Evolutionary conservation across 1,140 invertebrate genomes (phyloP), one percentile per base, ranked within the genome.

Genomic region (Hetaerina americana): DNA sequence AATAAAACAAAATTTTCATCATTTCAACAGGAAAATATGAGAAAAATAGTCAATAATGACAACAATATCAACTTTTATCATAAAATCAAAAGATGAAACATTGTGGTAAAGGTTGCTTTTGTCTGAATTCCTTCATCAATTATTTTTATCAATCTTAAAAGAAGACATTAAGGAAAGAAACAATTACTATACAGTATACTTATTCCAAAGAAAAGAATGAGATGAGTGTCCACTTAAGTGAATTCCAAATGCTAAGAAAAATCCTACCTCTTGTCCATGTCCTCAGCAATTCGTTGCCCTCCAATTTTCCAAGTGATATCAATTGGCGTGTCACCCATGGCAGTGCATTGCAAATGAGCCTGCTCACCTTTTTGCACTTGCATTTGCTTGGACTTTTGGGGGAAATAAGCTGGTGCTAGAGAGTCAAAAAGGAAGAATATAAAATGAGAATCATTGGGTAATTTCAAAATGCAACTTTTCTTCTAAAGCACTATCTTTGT

Each of bases 241-340:
- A 40, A 40, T 40, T 8, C 15, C 31, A 40, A 40, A 40, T 40
- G 31, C 15, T 57, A n/a, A n/a, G 40, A 18, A 5, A 1, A 3
- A 5, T 57, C 40, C 82, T 78, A 87, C 87, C 87, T 84, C 76
- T 84, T 85, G 78, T 90, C 88, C 40, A 86, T 80, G 73, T 89
- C 88, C 77, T 88, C 87, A 5, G 86, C 85, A 49, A 90, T 87
- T 83, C 24, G 78, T 0, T 82, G 81, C 12, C 82, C 82, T 26
- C 79, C 80, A 68, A 82, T 80, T 69, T 83, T 81, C 94, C 94
- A 96, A 70, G 87, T 86, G 70, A 96, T 90, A 77, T 92, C 92
- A 40, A 97, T 85, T 0, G 94, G 94, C 73, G 90, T 90, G 79
- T 97, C 94, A 5, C 95, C 94, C 28, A 91, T 87, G 0, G 93